phyloP scores from a whole-genome alignment of 1,140 invertebrate species.

The Drosophila bifasciata region DNA sequence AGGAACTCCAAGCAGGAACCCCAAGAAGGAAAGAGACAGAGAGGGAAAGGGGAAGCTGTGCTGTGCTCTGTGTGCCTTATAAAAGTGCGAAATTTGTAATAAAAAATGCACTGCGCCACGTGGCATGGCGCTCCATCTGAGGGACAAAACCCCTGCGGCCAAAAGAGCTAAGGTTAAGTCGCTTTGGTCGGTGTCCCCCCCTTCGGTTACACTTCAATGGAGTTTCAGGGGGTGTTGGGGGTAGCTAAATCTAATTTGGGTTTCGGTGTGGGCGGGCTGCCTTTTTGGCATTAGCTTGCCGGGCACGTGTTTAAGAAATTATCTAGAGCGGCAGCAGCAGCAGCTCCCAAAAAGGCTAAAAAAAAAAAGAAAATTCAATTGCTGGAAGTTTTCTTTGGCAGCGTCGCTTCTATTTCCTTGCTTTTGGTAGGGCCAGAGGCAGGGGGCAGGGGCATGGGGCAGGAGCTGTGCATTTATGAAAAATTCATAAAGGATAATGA shows the following conservation, averaged over 20 bases:
- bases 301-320: slow-evolving; percentile 74
- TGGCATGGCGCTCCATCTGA: slow-evolving; percentile 26
- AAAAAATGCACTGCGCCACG: slow-evolving; percentile 67
- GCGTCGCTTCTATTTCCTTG: slow-evolving; percentile 14
- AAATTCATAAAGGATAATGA: slow-evolving; percentile 83
- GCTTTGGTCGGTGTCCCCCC: not conserved
- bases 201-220: slow-evolving; percentile 58
- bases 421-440: slow-evolving; percentile 3
- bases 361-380: slow-evolving; percentile 71
- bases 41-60: slow-evolving; percentile 4
- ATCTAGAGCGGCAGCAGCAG: slow-evolving; percentile 13
- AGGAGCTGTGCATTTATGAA: slow-evolving; percentile 69
- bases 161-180: slow-evolving; percentile 66
- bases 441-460: slow-evolving; percentile 23
- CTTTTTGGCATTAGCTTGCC: slow-evolving; percentile 69
- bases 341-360: slow-evolving; percentile 7
- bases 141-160: slow-evolving; percentile 36
- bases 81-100: slow-evolving; percentile 72
- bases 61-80: no score
- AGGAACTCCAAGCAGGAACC: no score
- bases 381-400: slow-evolving; percentile 46
- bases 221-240: slow-evolving; percentile 23
- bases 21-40: slow-evolving; percentile 10
- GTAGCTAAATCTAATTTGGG: slow-evolving; percentile 69
- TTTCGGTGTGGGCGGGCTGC: slow-evolving; percentile 24